These are phyloP conservation scores for Lasaia peninsularis DNA, from an alignment of 1,140 invertebrate genomes.

Conservation along the genomic window DNA sequence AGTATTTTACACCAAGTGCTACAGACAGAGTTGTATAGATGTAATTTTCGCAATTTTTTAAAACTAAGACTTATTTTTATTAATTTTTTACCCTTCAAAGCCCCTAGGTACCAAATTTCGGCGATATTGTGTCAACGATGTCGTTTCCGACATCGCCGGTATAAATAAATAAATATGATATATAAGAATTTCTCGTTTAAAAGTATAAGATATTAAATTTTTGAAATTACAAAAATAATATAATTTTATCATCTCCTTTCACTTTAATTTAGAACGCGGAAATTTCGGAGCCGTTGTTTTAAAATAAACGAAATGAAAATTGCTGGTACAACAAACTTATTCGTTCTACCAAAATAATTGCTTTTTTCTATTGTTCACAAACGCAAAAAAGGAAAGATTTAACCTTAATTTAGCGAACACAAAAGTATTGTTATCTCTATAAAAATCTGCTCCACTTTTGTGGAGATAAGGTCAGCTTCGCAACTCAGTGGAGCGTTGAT, in stretches of 20 bases:
- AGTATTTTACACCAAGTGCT: too few species aligned
- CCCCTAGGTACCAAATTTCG: too few species aligned
- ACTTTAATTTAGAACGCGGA: background rate
- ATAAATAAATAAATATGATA: too few species aligned
- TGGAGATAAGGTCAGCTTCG: constrained; percentile 24
- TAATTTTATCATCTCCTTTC: constrained; percentile 13
- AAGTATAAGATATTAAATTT: too few species aligned
- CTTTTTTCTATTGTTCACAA: constrained; percentile 22
- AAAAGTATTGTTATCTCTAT: constrained; percentile 33
- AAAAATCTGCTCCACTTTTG: constrained; percentile 30
- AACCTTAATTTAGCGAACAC: constrained; percentile 35
- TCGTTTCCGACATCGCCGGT: too few species aligned
- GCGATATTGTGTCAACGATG: too few species aligned
- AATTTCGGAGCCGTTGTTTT: background rate
- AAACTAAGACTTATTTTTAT: too few species aligned
- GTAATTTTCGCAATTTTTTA: too few species aligned
- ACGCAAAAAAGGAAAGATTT: constrained; percentile 26
- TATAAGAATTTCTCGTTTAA: too few species aligned
- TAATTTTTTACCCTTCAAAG: too few species aligned
- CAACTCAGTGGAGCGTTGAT: constrained; percentile 1
- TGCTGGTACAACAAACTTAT: constrained; percentile 1
- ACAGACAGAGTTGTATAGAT: too few species aligned
- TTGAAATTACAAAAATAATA: constrained; percentile 29
- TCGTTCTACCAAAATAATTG: constrained; percentile 20
- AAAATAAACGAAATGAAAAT: constrained; percentile 4